A percentile compares a stretch with the other conserved stretches of the same genome.
phyloP scores from a whole-genome alignment of 2,888 invertebrate genomes.

The Theodoxus fluviatilis region DNA sequence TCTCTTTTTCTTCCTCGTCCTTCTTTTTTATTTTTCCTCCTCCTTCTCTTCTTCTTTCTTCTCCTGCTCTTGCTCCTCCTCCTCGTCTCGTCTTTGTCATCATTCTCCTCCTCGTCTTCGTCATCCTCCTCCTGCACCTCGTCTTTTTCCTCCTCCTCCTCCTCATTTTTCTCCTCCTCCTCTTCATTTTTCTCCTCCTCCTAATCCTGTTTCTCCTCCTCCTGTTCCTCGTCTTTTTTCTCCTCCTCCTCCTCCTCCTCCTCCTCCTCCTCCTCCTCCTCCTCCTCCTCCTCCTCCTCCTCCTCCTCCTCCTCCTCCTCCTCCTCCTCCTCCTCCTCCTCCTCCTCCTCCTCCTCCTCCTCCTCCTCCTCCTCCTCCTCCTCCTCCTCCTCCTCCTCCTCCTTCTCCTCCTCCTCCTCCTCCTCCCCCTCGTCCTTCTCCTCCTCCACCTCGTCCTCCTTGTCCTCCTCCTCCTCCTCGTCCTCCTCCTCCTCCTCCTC shows the following conservation, averaged over 20 bases:
- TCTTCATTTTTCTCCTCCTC: not conserved
- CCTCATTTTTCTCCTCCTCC: no score
- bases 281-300: not conserved
- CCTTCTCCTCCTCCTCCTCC: not conserved
- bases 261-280: not conserved
- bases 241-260: not conserved
- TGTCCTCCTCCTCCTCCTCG: no score
- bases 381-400: not conserved
- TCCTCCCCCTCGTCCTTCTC: not conserved
- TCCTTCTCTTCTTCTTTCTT: no score
- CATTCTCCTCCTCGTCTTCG: no score
- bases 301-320: not conserved
- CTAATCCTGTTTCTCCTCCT: not conserved
- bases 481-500: no score
- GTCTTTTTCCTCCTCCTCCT: no score
- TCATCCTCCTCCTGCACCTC: no score
- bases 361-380: not conserved
- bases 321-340: not conserved
- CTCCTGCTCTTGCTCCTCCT: no score
- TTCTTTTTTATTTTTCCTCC: no score
- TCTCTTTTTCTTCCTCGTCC: no score
- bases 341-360: not conserved
- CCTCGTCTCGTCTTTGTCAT: no score
- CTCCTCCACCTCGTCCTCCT: no score
- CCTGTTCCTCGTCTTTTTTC: not conserved